phyloP scores from a whole-genome alignment of 2,797 vertebrate species.

The Cottoperca gobio region DNA sequence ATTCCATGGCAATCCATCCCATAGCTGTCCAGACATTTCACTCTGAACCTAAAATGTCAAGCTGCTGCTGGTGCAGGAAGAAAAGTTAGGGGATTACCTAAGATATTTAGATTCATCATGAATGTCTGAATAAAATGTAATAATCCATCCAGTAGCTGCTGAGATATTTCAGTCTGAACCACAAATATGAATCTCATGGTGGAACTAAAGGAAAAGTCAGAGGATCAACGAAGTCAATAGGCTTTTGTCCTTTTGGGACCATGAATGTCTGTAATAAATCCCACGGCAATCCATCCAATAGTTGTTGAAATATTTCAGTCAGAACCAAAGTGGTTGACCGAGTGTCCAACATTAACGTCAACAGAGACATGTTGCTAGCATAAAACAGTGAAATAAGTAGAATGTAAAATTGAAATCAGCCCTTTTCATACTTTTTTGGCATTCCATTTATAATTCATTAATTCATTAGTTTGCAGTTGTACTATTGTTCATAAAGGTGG shows the following conservation, averaged over 20 bases:
- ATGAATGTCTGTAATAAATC: too few species aligned
- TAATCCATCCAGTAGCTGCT: background rate
- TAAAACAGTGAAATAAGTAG: background rate
- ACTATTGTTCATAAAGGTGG: background rate
- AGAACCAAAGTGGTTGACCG: background rate
- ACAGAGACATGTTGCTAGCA: background rate
- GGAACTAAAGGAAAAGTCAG: background rate
- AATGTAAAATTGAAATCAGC: background rate
- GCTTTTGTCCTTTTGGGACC: background rate
- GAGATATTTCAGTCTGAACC: background rate
- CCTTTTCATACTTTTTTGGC: background rate
- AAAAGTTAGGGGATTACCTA: background rate
- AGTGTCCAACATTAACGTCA: background rate
- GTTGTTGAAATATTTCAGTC: background rate
- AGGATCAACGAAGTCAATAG: background rate
- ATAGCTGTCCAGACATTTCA: background rate
- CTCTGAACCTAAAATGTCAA: background rate
- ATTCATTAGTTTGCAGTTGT: constrained; percentile 1
- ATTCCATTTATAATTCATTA: background rate
- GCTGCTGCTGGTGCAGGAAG: rapidly evolving
- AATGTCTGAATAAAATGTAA: background rate
- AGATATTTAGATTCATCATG: background rate
- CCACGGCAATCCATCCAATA: background rate
- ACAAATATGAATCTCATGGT: background rate
- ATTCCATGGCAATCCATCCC: background rate